Evolutionary conservation across 2,797 vertebrate genomes (phyloP), one percentile per base, ranked within the genome.

Genomic region (Neopelma chrysocephalum): DNA sequence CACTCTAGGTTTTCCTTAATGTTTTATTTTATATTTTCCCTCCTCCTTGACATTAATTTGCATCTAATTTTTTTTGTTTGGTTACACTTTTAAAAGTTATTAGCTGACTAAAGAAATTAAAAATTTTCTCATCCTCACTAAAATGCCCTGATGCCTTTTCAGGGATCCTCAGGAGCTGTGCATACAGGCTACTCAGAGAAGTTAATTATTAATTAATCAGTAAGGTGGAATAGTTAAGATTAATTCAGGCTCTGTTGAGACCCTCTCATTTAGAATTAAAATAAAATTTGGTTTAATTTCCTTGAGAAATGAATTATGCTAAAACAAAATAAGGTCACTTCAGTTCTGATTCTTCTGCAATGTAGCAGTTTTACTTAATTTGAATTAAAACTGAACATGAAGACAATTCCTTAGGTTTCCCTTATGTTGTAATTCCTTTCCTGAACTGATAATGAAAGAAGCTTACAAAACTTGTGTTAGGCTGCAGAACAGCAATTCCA

Each of bases 191-290:
- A 51, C 43, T 29, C n/a, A 53, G 31, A 11, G 36, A 84, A 95
- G 50, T 83, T 82, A 65, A 92, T 72, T 84, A 89, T 88, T 95
- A 93, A 94, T 90, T 90, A 79, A 87, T 78, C 80, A 86, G 61
- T 12, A 86, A 87, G 73, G 88, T 94, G 15, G 47, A 91, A 85
- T 15, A 83, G 61, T 79, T 83, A 88, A 90, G 92, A 86, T 66
- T n/a, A 93, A 82, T 84, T 84, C 58, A 62, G 38, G 66, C 73
- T 78, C 86, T 72, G 36, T 15, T 90, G 66, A 73, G 51, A 90
- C 34, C 2, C 18, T 65, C 61, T 94, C 40, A 82, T 70, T 94
- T 70, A 70, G 43, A 94, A 91, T 82, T 72, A 82, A 88, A 88
- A 90, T 10, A 81, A 54, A 81, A 79, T 75, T 92, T 73, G 26